These are phyloP conservation scores for Seriola dumerili DNA, from an alignment of 2,113 vertebrate genomes.

Conservation along the genomic window DNA sequence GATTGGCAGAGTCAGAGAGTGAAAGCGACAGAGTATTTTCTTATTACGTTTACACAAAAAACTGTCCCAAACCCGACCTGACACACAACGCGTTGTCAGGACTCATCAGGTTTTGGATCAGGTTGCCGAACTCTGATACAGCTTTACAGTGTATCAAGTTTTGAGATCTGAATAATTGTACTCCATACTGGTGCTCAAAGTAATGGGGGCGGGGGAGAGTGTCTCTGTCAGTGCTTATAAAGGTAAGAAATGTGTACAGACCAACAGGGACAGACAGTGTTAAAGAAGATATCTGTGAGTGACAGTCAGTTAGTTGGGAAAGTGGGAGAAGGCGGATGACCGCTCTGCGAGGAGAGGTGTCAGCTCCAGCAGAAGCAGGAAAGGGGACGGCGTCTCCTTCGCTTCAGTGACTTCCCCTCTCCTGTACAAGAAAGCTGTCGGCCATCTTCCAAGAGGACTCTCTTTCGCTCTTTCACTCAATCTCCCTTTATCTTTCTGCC, in stretches of 20 bases:
- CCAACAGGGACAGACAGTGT: conserved; percentile 19
- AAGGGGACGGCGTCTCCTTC: conserved; percentile 62
- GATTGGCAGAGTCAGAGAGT: not conserved
- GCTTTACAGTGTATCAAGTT: not conserved
- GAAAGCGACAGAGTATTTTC: not conserved
- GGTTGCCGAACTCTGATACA: not conserved
- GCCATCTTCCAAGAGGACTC: conserved; percentile 64
- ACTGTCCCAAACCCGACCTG: not conserved
- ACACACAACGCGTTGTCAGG: not conserved
- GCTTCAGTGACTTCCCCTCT: conserved; percentile 69
- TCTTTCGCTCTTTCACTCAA: conserved; percentile 54
- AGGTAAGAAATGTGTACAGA: conserved; percentile 45
- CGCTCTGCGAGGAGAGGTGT: conserved; percentile 64
- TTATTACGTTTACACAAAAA: not conserved
- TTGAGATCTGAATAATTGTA: conserved; percentile 30
- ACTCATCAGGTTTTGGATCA: not conserved
- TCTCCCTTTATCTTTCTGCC: conserved; percentile 56
- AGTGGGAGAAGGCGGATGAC: conserved; percentile 57
- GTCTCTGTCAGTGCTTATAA: conserved; percentile 22
- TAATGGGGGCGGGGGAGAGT: not conserved
- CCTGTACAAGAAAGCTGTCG: conserved; percentile 69
- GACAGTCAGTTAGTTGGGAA: conserved; percentile 64
- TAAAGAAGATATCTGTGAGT: conserved; percentile 66
- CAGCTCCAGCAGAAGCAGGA: conserved; percentile 61
- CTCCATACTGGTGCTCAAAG: conserved; percentile 3